phyloP scores from a whole-genome alignment of 2,888 invertebrate species.

The Sarcophaga rosellei region DNA sequence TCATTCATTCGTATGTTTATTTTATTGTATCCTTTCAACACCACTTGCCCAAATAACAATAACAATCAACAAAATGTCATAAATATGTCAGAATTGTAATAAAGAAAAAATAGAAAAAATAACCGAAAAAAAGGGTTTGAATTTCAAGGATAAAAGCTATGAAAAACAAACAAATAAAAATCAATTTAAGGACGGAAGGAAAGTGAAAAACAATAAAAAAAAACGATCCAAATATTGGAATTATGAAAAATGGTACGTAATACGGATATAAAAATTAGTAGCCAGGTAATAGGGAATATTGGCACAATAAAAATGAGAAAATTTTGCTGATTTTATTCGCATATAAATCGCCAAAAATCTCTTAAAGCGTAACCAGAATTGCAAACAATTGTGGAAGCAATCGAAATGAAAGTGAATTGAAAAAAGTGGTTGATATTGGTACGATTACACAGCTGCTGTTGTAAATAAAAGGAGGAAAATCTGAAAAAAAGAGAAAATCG shows the following conservation, averaged over 20 bases:
- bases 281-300: conserved; percentile 10
- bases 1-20: background rate
- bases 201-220: no score
- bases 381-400: conserved; percentile 12
- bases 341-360: conserved; percentile 28
- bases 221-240: no score
- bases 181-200: no score
- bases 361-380: conserved; percentile 25
- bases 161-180: background rate
- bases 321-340: conserved; percentile 26
- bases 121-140: background rate
- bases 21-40: conserved; percentile 29
- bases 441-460: conserved; percentile 1
- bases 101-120: background rate
- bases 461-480: background rate
- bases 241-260: background rate
- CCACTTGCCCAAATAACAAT: conserved; percentile 22
- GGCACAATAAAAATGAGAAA: conserved; percentile 23
- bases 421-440: background rate
- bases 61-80: conserved; percentile 45
- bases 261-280: background rate
- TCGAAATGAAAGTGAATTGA: background rate
- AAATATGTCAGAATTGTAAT: conserved; percentile 46
- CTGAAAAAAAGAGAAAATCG: background rate
- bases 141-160: background rate